These are phyloP conservation scores for Poecilia gillii DNA, from an alignment of 2,797 vertebrate genomes.

Conservation along the genomic window DNA sequence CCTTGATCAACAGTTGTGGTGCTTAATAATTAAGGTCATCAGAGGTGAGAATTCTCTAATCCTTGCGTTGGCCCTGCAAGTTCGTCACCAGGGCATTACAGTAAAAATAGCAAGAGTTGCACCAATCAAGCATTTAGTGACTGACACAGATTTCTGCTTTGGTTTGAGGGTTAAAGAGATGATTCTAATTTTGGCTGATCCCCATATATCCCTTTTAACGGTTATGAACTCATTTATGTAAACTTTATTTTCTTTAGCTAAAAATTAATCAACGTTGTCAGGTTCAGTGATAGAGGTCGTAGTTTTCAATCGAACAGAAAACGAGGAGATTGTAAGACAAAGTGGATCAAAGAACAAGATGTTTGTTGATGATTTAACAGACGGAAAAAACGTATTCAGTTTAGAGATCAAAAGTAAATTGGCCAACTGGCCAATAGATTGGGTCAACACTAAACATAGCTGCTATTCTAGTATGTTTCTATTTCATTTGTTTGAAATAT, in stretches of 20 bases:
- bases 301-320: background rate
- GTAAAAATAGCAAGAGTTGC: conserved; percentile 46
- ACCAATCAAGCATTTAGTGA: background rate
- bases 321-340: background rate
- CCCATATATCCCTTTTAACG: background rate
- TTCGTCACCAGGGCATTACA: conserved; percentile 26
- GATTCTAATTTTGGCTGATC: background rate
- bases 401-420: background rate
- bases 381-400: background rate
- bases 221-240: background rate
- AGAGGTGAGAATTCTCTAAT: conserved; percentile 51
- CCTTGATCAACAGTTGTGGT: background rate
- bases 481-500: background rate
- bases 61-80: conserved; percentile 40
- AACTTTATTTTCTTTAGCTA: background rate
- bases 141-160: background rate
- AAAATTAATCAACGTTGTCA: background rate
- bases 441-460: background rate
- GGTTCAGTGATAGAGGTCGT: background rate
- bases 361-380: background rate
- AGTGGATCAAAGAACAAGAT: background rate
- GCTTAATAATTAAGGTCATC: conserved; percentile 44
- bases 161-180: background rate
- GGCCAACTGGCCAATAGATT: background rate
- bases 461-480: background rate